Evolutionary conservation across 2,797 vertebrate genomes (phyloP).

Genomic region (Anguilla pacifica): DNA sequence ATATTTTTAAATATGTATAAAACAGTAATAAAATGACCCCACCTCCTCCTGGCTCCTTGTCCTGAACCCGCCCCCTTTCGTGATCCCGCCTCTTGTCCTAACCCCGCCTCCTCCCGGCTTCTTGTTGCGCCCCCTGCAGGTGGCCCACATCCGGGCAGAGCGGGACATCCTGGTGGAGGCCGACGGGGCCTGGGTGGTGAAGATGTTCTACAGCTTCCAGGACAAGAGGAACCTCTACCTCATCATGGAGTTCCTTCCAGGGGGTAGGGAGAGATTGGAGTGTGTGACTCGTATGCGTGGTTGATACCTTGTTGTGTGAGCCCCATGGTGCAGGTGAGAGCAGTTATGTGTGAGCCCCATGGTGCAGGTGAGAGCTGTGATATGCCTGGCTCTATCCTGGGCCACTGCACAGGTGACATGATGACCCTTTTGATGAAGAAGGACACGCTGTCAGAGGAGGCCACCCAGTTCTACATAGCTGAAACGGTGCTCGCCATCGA

Average conservation of each 20-base stretch:
- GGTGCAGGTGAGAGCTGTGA: background rate
- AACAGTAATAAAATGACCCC: no score
- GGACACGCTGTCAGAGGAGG: slow-evolving; percentile 92
- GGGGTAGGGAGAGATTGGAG: slow-evolving; percentile 74
- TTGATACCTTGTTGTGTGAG: background rate
- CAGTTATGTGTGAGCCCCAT: background rate
- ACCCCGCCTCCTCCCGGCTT: no score
- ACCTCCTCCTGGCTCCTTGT: background rate
- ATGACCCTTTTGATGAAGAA: slow-evolving; percentile 97
- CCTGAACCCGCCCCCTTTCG: background rate
- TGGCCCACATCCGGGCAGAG: slow-evolving; percentile 96
- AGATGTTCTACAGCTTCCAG: slow-evolving; percentile 99
- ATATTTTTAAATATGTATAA: no score
- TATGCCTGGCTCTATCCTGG: background rate
- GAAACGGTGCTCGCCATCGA: slow-evolving; percentile 97
- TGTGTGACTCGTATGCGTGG: background rate
- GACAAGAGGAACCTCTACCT: slow-evolving; percentile 98
- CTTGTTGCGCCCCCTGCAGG: slow-evolving; percentile 64
- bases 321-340: background rate
- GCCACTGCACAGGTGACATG: slow-evolving; percentile 85
- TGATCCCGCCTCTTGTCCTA: no score
- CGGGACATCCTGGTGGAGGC: slow-evolving; percentile 97
- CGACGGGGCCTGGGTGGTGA: slow-evolving; percentile 97
- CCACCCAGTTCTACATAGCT: slow-evolving; percentile 97
- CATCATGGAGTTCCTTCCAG: slow-evolving; percentile 98